These are phyloP conservation scores for Aproaerema taeniolella DNA, from an alignment of 2,888 invertebrate species.

Conservation along the genomic window DNA sequence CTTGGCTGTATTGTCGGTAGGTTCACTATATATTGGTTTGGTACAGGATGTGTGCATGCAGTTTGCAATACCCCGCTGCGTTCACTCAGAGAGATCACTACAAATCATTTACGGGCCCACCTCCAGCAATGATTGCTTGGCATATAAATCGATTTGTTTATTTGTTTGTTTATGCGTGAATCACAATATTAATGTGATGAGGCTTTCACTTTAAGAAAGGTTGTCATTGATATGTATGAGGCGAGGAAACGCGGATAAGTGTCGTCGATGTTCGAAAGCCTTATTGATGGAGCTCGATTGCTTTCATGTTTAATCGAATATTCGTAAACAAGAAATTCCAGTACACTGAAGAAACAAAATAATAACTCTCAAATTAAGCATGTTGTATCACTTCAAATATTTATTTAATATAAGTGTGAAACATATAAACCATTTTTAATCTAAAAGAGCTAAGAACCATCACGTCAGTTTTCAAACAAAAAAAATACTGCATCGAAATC, in stretches of 20 bases:
- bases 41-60: conserved; percentile 51
- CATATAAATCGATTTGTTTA: conserved; percentile 61
- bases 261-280: too few relatives aligned
- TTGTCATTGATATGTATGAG: conserved; percentile 1
- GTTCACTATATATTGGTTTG: conserved; percentile 31
- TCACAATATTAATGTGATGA: conserved; percentile 15
- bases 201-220: conserved; percentile 11
- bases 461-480: too few relatives aligned
- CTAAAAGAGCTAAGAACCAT: too few relatives aligned
- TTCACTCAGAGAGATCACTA: conserved; percentile 70
- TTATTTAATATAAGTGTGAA: too few relatives aligned
- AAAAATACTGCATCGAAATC: too few relatives aligned
- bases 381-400: too few relatives aligned
- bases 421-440: too few relatives aligned
- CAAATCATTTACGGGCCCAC: conserved; percentile 73
- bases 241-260: conserved; percentile 2
- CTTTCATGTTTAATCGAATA: too few relatives aligned
- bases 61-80: conserved; percentile 71
- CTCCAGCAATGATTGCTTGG: conserved; percentile 70
- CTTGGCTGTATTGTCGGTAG: conserved; percentile 33
- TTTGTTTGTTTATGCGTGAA: conserved; percentile 50
- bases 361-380: too few relatives aligned
- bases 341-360: too few relatives aligned
- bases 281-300: too few relatives aligned
- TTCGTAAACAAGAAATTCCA: too few relatives aligned